phyloP scores from a whole-genome alignment of 2,888 invertebrate genomes.

The Chaitophorus viminalis region DNA sequence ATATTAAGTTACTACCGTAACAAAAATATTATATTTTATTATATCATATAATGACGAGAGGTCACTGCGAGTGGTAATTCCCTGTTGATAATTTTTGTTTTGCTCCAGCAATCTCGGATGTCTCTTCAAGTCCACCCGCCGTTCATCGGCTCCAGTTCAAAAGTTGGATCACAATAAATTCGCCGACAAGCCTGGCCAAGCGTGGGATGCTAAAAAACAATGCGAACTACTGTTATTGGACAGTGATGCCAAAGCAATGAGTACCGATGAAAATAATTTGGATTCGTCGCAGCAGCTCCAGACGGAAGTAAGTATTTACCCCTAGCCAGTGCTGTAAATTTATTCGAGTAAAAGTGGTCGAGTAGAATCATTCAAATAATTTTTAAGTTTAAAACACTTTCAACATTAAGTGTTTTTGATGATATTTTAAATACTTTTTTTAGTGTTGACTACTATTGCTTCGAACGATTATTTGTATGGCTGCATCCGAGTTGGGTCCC shows the following conservation, averaged over 20 bases:
- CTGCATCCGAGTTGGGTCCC: too few species aligned
- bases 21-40: too few species aligned
- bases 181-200: slow-evolving; percentile 75
- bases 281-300: slow-evolving; percentile 63
- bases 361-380: too few species aligned
- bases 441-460: too few species aligned
- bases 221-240: slow-evolving; percentile 79
- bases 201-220: slow-evolving; percentile 79
- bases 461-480: too few species aligned
- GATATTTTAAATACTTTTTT: too few species aligned
- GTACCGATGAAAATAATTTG: slow-evolving; percentile 16
- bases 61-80: too few species aligned
- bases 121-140: slow-evolving; percentile 22
- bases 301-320: slow-evolving; percentile 53
- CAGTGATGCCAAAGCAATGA: slow-evolving; percentile 72
- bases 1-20: too few species aligned
- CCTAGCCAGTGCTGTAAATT: background rate
- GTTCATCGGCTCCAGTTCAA: background rate
- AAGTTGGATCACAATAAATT: slow-evolving; percentile 74
- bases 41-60: too few species aligned
- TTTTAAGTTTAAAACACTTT: too few species aligned
- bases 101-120: slow-evolving; percentile 37
- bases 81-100: background rate
- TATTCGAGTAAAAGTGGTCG: too few species aligned
- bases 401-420: too few species aligned